Conservation (phyloP, 2,113 vertebrate species). For the Struthio camelus region DNA sequence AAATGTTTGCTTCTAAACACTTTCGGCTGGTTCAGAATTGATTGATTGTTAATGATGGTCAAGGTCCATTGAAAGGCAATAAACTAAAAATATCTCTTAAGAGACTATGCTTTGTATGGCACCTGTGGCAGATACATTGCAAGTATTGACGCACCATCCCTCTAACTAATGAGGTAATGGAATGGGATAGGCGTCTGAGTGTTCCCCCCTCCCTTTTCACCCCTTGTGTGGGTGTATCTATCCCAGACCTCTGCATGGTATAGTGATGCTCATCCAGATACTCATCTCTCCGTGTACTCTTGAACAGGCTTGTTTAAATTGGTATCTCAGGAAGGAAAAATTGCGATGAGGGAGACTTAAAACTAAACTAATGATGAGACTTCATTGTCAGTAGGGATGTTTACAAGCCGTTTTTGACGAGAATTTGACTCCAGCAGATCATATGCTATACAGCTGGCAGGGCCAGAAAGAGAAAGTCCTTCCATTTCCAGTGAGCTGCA, state of each 20-base stretch:
- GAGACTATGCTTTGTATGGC: neutral
- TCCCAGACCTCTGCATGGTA: neutral
- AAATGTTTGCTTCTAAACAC: neutral
- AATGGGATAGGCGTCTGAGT: neutral
- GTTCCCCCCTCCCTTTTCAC: neutral
- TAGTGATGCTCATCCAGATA: neutral
- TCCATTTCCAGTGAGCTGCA: neutral
- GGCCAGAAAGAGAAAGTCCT: neutral
- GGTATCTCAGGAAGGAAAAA: neutral
- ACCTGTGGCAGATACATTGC: neutral
- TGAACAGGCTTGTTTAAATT: neutral
- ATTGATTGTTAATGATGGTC: neutral
- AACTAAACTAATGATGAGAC: neutral
- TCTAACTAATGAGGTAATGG: neutral
- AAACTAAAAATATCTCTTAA: neutral
- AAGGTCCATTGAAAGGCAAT: conserved; percentile 16
- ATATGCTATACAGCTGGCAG: neutral
- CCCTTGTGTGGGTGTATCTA: neutral
- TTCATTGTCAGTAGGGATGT: neutral
- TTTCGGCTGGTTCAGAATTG: neutral
- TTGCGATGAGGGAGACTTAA: neutral
- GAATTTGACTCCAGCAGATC: neutral
- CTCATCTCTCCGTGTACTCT: neutral
- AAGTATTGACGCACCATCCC: neutral
- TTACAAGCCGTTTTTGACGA: neutral